Base-by-base conservation (phyloP, 2,888 invertebrate genomes). In the Amiota communis region DNA sequence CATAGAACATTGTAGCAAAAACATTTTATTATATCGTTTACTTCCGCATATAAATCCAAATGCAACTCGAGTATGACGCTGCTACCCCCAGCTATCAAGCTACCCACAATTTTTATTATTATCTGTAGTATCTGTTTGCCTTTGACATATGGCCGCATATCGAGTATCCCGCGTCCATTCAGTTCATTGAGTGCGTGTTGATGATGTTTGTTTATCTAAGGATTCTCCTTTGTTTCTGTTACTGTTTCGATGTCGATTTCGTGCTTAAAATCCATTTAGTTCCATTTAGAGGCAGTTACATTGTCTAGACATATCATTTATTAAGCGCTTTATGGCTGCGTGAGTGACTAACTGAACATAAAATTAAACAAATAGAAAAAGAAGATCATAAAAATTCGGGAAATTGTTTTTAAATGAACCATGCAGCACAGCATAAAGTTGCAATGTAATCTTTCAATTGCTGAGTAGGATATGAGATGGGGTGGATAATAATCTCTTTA, bases 301-400 rank as follows among this genome's bases (percentile, higher is more conserved):
- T 83, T 81, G 85, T 85, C 85, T 85, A 85, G 86, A 85, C 85
- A 81, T 81, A 84, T 75, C 83, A 81, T 83, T 83, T 83, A 82
- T 84, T 84, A 83, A 83, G 85, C 85, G 83, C 81, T 83, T 83
- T 83, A 83, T 84, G 85, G 85, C 73, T 80, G 76, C 17, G 17
- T 63, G 23, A 13, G 63, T 36, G 20, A 53, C n/a, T 15, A 20
- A 20, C 17, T 20, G 20, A 9, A 17, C 20, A 59, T 12, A 59
- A 59, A 59, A 59, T 59, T 59, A 59, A 59, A 20, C 20, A 59
- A 59, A 59, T 20, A 59, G 59, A 59, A 59, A 59, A 36, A 36
- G 36, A 36, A 36, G 36, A 36, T 36, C 36, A 36, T 36, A 36
- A 36, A 36, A 36, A 36, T 36, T 36, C 36, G 36, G 36, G 36